Evolutionary conservation across 1,140 invertebrate species (phyloP).

Genomic region (Sarcophaga peregrina): DNA sequence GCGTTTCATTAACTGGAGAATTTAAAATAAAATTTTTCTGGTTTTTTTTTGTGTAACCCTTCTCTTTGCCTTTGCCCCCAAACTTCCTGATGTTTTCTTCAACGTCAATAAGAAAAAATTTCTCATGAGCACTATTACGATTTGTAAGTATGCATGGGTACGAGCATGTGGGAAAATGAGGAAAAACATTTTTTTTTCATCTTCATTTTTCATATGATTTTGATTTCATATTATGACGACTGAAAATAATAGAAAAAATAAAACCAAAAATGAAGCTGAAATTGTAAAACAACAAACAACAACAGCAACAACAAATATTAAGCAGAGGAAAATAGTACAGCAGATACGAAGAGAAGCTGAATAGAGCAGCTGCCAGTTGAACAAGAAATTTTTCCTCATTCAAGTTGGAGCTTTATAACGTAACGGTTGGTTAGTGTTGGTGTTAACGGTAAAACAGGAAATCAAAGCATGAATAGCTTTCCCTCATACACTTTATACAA

Average conservation of each 20-base stretch:
- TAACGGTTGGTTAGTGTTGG: constrained; percentile 32
- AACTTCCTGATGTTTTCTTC: background rate
- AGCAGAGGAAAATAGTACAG: background rate
- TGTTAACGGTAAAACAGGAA: constrained; percentile 11
- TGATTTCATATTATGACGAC: background rate
- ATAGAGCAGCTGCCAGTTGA: background rate
- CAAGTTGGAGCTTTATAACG: constrained; percentile 37
- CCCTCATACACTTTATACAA: background rate
- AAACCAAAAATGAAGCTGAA: background rate
- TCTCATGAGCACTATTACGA: background rate
- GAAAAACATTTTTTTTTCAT: constrained; percentile 8
- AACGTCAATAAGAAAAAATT: no score
- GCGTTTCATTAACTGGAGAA: constrained; percentile 16
- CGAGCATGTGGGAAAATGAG: background rate
- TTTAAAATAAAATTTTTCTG: background rate
- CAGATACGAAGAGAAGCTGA: background rate
- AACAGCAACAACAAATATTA: no score
- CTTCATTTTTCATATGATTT: background rate
- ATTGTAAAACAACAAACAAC: background rate
- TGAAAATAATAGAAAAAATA: background rate
- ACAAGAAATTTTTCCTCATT: constrained; percentile 13
- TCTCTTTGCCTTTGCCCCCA: background rate
- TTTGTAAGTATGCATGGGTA: background rate
- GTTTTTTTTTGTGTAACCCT: background rate
- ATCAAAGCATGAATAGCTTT: background rate